phyloP scores from a whole-genome alignment of 2,888 invertebrate genomes.

The Acanthococcus lagerstroemiae region DNA sequence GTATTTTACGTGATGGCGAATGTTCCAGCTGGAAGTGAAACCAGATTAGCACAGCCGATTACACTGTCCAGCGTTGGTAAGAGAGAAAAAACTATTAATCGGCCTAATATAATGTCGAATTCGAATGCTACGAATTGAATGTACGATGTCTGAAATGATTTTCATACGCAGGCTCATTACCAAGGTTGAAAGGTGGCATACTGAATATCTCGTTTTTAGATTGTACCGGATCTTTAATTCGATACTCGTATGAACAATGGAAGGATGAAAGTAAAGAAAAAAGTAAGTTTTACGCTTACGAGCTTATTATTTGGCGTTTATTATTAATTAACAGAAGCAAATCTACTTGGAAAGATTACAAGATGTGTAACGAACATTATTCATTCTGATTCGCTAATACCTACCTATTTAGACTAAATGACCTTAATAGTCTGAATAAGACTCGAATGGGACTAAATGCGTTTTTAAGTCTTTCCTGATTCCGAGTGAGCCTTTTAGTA shows the following conservation, averaged over 20 bases:
- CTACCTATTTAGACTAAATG: no score
- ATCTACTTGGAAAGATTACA: no score
- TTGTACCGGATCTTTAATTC: constrained; percentile 84
- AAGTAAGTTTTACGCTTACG: no score
- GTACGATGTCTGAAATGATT: neutral
- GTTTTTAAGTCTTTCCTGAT: no score
- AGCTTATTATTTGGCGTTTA: no score
- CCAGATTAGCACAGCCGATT: constrained; percentile 72
- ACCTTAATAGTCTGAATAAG: no score
- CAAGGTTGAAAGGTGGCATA: constrained; percentile 76
- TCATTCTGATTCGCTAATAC: no score
- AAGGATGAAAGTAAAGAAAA: constrained; percentile 69
- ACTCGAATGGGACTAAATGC: no score
- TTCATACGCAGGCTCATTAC: constrained; percentile 14
- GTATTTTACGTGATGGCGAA: constrained; percentile 85
- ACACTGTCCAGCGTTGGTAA: constrained; percentile 50
- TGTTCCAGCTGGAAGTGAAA: constrained; percentile 64
- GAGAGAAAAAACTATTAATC: neutral
- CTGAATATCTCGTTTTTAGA: constrained; percentile 92
- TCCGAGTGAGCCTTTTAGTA: no score
- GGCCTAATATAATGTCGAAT: neutral
- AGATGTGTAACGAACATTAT: no score
- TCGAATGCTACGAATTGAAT: neutral
- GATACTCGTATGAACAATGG: constrained; percentile 85
- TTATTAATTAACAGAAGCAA: no score